Percentiles rank a stretch among this genome's conserved stretches.
Evolutionary conservation across 2,888 invertebrate genomes (phyloP).

Genomic region (Torymus texanus): DNA sequence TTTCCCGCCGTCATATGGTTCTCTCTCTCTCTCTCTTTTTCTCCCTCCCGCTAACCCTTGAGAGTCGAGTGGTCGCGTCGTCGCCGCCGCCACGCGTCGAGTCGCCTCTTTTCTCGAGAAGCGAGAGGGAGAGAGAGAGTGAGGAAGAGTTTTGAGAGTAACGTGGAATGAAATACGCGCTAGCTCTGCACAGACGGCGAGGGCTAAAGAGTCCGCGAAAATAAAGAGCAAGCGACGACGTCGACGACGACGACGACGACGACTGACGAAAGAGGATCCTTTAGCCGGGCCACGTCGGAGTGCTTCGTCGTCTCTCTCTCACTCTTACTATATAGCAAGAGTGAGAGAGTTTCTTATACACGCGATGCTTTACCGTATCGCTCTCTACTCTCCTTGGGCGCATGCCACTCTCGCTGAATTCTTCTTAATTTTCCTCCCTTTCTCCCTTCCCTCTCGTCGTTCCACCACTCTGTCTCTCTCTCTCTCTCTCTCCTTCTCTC

Average conservation of each 20-base stretch:
- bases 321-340: not conserved
- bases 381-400: not conserved
- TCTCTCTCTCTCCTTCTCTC: no score
- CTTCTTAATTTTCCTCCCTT: slow-evolving; percentile 34
- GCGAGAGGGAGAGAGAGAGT: not conserved
- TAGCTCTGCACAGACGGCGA: not conserved
- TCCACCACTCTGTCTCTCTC: no score
- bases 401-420: slow-evolving; percentile 8
- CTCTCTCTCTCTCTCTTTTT: slow-evolving; percentile 24
- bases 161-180: not conserved
- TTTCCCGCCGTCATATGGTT: slow-evolving; percentile 24
- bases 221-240: slow-evolving; percentile 44
- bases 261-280: slow-evolving; percentile 34
- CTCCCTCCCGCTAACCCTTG: slow-evolving; percentile 38
- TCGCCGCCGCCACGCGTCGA: slow-evolving; percentile 13
- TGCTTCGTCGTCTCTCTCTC: not conserved
- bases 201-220: slow-evolving; percentile 33
- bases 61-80: slow-evolving; percentile 24
- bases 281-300: slow-evolving; percentile 3
- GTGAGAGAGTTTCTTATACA: slow-evolving; percentile 6
- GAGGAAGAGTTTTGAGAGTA: no score
- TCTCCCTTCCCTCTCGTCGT: not conserved
- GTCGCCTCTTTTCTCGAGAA: slow-evolving; percentile 9
- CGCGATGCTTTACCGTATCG: not conserved
- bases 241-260: not conserved